Conservation (phyloP, 2,888 invertebrate genomes). For the Steromphala cineraria region DNA sequence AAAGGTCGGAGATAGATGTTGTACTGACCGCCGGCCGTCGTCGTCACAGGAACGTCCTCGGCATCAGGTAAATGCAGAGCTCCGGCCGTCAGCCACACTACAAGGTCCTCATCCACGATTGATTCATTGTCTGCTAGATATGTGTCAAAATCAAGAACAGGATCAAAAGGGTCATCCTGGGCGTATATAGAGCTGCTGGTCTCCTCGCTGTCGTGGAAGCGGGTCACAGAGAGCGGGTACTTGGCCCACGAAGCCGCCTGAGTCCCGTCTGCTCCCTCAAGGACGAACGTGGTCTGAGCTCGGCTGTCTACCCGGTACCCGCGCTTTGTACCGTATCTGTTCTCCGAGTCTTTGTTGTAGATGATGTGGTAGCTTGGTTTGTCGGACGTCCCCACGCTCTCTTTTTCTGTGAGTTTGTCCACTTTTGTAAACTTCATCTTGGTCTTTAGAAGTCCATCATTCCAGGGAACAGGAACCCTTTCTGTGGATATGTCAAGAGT, state of each 20-base stretch:
- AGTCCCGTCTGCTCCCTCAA: constrained; percentile 48
- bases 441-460: constrained; percentile 39
- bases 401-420: constrained; percentile 54
- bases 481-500: constrained; percentile 50
- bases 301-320: constrained; percentile 59
- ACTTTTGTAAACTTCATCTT: constrained; percentile 47
- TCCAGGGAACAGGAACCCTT: constrained; percentile 48
- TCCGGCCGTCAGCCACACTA: constrained; percentile 69
- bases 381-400: constrained; percentile 47
- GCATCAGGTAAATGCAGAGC: constrained; percentile 65
- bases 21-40: constrained; percentile 57
- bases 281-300: constrained; percentile 50
- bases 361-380: constrained; percentile 55
- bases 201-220: constrained; percentile 62
- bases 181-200: constrained; percentile 65
- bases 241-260: constrained; percentile 63
- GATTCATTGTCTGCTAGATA: constrained; percentile 65
- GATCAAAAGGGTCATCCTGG: constrained; percentile 65
- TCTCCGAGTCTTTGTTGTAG: constrained; percentile 48
- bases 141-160: constrained; percentile 60
- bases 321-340: constrained; percentile 47
- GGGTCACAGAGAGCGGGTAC: constrained; percentile 62
- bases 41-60: constrained; percentile 67
- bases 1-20: constrained; percentile 61
- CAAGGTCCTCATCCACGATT: constrained; percentile 65